Percentiles rank a stretch among this genome's conserved stretches.
phyloP scores from a whole-genome alignment of 2,113 vertebrate genomes.

The Notiomystis cincta region DNA sequence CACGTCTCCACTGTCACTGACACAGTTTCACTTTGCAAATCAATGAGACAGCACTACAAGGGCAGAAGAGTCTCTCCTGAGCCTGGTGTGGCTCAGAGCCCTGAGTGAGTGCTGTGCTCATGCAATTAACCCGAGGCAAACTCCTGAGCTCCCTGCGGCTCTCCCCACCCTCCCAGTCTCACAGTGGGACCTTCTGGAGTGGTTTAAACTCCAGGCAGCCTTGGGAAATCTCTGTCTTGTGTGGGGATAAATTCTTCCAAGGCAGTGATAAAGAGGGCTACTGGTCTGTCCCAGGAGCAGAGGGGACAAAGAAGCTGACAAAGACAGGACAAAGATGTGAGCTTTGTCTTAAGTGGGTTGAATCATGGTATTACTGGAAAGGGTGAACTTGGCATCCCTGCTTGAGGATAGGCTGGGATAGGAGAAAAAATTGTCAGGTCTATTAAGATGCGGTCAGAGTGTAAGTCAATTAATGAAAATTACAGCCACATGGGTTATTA shows the following conservation, averaged over 20 bases:
- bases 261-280: neutral
- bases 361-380: neutral
- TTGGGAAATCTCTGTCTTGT: neutral
- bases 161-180: neutral
- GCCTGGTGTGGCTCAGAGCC: neutral
- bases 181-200: neutral
- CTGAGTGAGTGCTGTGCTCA: neutral
- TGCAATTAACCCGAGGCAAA: neutral
- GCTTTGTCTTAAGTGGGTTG: neutral
- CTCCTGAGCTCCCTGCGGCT: neutral
- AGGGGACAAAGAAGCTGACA: neutral
- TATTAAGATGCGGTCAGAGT: neutral
- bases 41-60: neutral
- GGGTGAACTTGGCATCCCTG: neutral
- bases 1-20: neutral
- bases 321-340: neutral
- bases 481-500: neutral
- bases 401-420: neutral
- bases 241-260: neutral
- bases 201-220: neutral
- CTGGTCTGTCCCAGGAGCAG: neutral
- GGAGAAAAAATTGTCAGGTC: neutral
- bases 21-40: neutral
- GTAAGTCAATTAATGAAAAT: conserved; percentile 26
- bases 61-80: neutral